These are phyloP conservation scores for Torymus auratus DNA, from an alignment of 2,888 invertebrate genomes.

Conservation along the genomic window DNA sequence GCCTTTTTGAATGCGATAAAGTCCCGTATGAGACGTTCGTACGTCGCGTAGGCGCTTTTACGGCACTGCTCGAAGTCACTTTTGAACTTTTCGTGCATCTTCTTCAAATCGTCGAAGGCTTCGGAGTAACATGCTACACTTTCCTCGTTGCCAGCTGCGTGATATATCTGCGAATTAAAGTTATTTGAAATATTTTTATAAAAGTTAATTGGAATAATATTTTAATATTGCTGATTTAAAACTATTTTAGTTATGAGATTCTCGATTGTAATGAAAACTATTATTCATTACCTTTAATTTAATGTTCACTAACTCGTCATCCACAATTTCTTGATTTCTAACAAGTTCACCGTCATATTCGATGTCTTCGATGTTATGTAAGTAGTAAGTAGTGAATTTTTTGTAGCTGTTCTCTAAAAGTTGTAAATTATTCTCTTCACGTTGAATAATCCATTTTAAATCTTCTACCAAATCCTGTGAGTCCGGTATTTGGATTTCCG, in stretches of 20 bases:
- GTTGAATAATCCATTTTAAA: not conserved
- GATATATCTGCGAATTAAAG: too few relatives aligned
- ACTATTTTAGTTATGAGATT: too few relatives aligned
- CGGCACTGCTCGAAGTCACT: not conserved
- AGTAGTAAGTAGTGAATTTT: conserved; percentile 1
- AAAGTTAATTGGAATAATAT: too few relatives aligned
- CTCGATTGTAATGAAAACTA: too few relatives aligned
- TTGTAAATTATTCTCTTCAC: not conserved
- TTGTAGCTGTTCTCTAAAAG: not conserved
- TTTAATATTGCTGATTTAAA: too few relatives aligned
- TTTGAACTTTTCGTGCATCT: conserved; percentile 1
- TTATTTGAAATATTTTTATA: too few relatives aligned
- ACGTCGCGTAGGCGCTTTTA: not conserved
- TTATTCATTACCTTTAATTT: too few relatives aligned
- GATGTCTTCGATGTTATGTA: not conserved
- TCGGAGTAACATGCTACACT: conserved; percentile 2
- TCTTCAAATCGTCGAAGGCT: not conserved
- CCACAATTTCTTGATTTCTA: not conserved
- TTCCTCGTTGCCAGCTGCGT: too few relatives aligned
- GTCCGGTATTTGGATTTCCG: too few relatives aligned
- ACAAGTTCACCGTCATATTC: not conserved
- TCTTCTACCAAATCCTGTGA: not conserved
- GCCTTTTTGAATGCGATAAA: too few relatives aligned
- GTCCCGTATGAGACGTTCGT: too few relatives aligned
- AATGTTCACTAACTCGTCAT: too few relatives aligned